These are phyloP conservation scores for Ptychadena robeensis DNA, from an alignment of 2,797 vertebrate species.

Conservation along the genomic window DNA sequence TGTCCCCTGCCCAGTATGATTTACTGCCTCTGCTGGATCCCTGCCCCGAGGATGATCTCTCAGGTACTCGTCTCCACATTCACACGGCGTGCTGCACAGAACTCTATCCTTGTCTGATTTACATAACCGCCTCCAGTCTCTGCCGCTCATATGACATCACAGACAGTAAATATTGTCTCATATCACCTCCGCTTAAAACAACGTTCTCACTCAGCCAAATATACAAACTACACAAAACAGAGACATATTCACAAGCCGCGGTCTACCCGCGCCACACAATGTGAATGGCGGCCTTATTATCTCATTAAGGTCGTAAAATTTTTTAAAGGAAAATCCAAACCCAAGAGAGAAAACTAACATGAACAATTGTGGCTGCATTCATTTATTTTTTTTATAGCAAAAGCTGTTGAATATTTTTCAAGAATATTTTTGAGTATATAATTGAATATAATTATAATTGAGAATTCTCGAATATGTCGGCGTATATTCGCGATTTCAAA, in stretches of 20 bases:
- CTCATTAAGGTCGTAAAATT: too few species aligned
- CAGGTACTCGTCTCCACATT: neutral
- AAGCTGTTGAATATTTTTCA: too few species aligned
- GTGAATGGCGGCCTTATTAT: neutral
- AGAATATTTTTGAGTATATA: too few species aligned
- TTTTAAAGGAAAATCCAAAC: too few species aligned
- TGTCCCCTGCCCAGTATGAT: neutral
- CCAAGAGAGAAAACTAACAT: too few species aligned
- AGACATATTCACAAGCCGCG: neutral
- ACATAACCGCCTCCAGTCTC: neutral
- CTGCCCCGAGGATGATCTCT: neutral
- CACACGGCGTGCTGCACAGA: neutral
- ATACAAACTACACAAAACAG: neutral
- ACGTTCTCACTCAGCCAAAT: neutral
- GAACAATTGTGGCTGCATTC: too few species aligned
- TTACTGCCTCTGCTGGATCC: neutral
- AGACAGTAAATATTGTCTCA: conserved; percentile 1
- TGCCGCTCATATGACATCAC: neutral
- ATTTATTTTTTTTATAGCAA: too few species aligned
- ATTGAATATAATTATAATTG: too few species aligned
- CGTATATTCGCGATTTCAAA: too few species aligned
- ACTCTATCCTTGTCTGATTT: neutral
- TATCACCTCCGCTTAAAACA: neutral
- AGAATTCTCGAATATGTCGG: too few species aligned
- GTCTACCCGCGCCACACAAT: neutral